Evolutionary conservation across 2,888 invertebrate genomes (phyloP).

Genomic region (Chirona hameri): DNA sequence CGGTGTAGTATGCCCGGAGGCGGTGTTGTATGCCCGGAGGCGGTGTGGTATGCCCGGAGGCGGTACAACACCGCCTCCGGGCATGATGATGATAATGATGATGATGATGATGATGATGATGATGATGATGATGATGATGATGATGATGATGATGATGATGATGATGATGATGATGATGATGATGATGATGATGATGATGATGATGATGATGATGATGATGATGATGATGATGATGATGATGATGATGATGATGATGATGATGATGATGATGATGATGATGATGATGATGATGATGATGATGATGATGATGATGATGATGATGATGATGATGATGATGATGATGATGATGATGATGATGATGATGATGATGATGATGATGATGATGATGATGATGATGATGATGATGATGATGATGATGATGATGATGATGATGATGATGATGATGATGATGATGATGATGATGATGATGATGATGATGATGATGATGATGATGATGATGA

Average conservation of each 20-base stretch:
- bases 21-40: too few relatives aligned
- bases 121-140: conserved; percentile 22
- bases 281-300: conserved; percentile 22
- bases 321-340: too few relatives aligned
- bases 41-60: too few relatives aligned
- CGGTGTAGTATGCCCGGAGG: too few relatives aligned
- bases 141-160: conserved; percentile 22
- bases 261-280: conserved; percentile 3
- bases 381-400: conserved; percentile 22
- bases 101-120: conserved; percentile 22
- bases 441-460: conserved; percentile 22
- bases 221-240: conserved; percentile 10
- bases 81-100: neutral
- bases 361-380: conserved; percentile 22
- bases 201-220: conserved; percentile 22
- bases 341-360: too few relatives aligned
- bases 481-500: conserved; percentile 22
- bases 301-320: too few relatives aligned
- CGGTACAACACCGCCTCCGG: too few relatives aligned
- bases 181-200: conserved; percentile 22
- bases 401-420: conserved; percentile 22
- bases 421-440: conserved; percentile 22
- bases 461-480: conserved; percentile 22
- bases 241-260: conserved; percentile 9
- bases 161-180: conserved; percentile 22